Evolutionary conservation across 2,113 vertebrate species (phyloP).

Genomic region (Halcyon malimbica): DNA sequence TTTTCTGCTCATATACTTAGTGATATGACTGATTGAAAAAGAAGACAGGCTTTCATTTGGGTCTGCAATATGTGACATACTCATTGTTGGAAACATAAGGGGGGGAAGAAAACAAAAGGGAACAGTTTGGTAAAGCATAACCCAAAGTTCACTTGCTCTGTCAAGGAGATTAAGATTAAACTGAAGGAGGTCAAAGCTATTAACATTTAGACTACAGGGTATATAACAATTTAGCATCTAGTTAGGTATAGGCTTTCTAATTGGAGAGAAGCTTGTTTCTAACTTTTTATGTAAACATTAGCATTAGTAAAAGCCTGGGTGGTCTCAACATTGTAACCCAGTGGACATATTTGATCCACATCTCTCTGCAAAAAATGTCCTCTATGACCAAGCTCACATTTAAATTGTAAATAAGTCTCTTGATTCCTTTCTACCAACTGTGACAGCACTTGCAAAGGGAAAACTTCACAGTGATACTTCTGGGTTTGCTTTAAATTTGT

Average conservation of each 20-base stretch:
- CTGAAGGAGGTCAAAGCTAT: conserved; percentile 74
- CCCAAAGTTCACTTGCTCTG: conserved; percentile 68
- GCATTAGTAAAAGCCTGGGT: conserved; percentile 64
- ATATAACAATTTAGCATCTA: conserved; percentile 70
- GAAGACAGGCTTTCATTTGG: conserved; percentile 68
- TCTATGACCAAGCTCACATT: conserved; percentile 34
- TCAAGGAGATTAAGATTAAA: conserved; percentile 77
- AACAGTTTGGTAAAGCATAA: conserved; percentile 51
- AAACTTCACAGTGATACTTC: conserved; percentile 40
- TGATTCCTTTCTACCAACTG: conserved; percentile 50
- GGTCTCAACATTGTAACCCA: conserved; percentile 52
- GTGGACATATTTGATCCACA: conserved; percentile 44
- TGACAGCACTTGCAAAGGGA: conserved; percentile 58
- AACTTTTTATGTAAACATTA: conserved; percentile 70
- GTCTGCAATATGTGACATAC: conserved; percentile 35
- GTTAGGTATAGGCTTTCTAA: conserved; percentile 68
- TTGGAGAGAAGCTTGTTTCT: conserved; percentile 66
- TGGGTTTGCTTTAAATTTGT: conserved; percentile 48
- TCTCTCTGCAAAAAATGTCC: conserved; percentile 34
- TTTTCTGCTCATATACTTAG: conserved; percentile 67
- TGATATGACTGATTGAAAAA: conserved; percentile 67
- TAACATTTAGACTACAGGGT: conserved; percentile 75
- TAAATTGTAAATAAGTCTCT: conserved; percentile 68
- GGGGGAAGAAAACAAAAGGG: conserved; percentile 52
- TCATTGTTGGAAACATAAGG: conserved; percentile 1